Evolutionary conservation across 1,140 invertebrate genomes (phyloP).

Genomic region (Limonius californicus): DNA sequence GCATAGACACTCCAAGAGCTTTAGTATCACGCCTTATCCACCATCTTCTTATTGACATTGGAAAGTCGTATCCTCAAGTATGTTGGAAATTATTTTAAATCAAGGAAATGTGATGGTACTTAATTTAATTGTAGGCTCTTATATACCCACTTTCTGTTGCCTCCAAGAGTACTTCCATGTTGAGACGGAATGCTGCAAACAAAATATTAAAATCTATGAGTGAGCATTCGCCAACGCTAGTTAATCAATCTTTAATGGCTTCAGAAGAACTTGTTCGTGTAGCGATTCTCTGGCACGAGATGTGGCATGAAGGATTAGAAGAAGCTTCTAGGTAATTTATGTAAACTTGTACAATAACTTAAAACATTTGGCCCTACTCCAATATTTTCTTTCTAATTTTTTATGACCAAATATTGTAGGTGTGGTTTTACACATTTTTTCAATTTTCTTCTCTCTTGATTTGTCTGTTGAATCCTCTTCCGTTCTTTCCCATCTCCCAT

Average conservation of each 20-base stretch:
- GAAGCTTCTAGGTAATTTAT: conserved; percentile 82
- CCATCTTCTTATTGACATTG: conserved; percentile 91
- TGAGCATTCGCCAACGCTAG: conserved; percentile 87
- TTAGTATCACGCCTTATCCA: conserved; percentile 88
- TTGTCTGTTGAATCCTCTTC: no score
- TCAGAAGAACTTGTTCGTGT: conserved; percentile 97
- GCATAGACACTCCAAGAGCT: conserved; percentile 90
- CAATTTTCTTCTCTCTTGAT: no score
- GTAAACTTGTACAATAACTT: no score
- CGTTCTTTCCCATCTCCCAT: no score
- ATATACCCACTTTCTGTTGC: conserved; percentile 98
- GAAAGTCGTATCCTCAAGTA: conserved; percentile 73
- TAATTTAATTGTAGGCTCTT: conserved; percentile 65
- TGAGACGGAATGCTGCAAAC: conserved; percentile 87
- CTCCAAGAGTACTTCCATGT: conserved; percentile 83
- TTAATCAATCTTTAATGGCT: conserved; percentile 90
- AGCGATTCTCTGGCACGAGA: conserved; percentile 98
- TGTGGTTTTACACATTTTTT: no score
- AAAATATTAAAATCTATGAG: conserved; percentile 94
- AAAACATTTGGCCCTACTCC: no score
- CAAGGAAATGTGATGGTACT: no score
- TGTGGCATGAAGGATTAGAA: conserved; percentile 98
- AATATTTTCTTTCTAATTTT: background rate
- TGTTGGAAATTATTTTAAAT: conserved; percentile 1
- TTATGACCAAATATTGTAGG: no score